Evolutionary conservation across 2,113 vertebrate species (phyloP).

Genomic region (Gallinago undulata): DNA sequence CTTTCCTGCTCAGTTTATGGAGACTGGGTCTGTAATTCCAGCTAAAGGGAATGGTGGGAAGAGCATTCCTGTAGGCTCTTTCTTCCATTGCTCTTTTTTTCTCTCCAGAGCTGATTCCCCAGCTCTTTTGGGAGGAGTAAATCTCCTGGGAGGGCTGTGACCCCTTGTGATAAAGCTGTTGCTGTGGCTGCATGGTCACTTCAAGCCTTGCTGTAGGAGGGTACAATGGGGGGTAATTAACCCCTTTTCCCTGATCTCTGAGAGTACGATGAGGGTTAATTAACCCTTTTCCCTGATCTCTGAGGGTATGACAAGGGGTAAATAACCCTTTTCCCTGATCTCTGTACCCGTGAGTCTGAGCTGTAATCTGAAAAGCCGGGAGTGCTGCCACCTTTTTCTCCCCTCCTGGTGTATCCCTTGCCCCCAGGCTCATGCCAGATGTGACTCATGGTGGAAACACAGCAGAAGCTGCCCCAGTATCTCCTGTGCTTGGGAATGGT

Average conservation of each 20-base stretch:
- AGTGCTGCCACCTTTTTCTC: not conserved
- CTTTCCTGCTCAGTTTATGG: accelerated
- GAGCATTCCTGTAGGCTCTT: not conserved
- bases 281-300: not conserved
- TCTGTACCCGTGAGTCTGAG: not conserved
- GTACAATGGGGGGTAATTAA: accelerated
- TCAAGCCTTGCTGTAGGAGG: not conserved
- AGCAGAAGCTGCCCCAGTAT: not conserved
- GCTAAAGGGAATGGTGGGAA: not conserved
- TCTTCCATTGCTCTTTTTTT: no score
- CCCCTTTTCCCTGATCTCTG: not conserved
- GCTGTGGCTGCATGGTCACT: not conserved
- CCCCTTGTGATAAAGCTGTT: not conserved
- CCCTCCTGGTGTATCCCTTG: not conserved
- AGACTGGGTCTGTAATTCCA: not conserved
- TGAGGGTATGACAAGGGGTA: no score
- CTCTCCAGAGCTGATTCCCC: no score
- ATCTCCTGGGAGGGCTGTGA: not conserved
- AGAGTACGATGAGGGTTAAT: no score
- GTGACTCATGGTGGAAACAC: not conserved
- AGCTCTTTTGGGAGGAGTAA: not conserved
- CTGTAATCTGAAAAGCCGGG: not conserved
- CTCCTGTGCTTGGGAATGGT: not conserved
- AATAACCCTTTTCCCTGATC: not conserved
- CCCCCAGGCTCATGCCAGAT: accelerated